Evolutionary conservation across 2,888 invertebrate species (phyloP), one percentile per base, ranked within the genome.

Genomic region (Phalangium opilio): DNA sequence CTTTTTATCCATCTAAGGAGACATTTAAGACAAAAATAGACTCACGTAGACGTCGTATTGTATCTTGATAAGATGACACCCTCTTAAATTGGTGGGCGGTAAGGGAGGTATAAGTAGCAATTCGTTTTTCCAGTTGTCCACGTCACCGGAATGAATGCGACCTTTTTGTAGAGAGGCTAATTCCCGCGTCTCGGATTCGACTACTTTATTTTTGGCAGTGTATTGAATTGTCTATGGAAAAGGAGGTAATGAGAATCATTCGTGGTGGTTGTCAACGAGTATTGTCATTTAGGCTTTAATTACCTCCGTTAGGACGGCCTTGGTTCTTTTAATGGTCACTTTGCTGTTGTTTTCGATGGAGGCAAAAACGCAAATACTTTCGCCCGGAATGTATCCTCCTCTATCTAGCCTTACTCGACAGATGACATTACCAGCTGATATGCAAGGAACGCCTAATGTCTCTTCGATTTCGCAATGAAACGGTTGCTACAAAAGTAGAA

Each of bases 331-430:
- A 63, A 93, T 81, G 43, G 82, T 82, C 49, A 84, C 81, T 62
- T 80, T 77, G 62, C 87, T 86, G 62, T 79, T 74, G 71, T 93
- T 95, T 63, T 76, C 75, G 44, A 93, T 77, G 52, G 77, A 78
- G 15, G 90, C 91, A 50, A 79, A 80, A 57, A 93, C 78, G 59
- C 79, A 77, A 65, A 93, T 82, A 62, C 82, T 85, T 69, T 93
- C 90, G 3, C 91, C 93, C 12, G 91, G 89, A 51, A 93, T 89
- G 69, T 87, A 95, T 18, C 91, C 93, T 49, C 87, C 86, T 62
- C 89, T 77, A 69, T 89, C 87, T 54, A 93, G 71, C 52, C 82
- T 75, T 52, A 91, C 85, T 61, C 81, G 75, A 63, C 89, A 90
- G 44, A 81, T 73, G 41, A 93, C 84, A 8, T 81, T 76, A 43